Evolutionary conservation across 2,888 invertebrate genomes (phyloP).

Genomic region (Chorisops tibialis): DNA sequence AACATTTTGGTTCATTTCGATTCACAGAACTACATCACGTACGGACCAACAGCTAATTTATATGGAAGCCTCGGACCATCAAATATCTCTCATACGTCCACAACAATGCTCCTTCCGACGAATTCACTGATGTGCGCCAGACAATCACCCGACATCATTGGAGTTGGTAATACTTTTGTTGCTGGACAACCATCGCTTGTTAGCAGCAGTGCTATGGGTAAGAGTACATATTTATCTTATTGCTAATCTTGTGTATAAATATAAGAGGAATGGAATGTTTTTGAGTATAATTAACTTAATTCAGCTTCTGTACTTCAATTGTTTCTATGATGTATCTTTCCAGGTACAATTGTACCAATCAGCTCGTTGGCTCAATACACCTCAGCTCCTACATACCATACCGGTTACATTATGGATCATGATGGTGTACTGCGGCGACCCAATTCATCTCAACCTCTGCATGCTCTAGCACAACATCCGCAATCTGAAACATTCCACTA

Average conservation of each 20-base stretch:
- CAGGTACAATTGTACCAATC: constrained; percentile 43
- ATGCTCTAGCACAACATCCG: constrained; percentile 38
- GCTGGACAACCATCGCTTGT: constrained; percentile 37
- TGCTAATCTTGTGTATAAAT: no score
- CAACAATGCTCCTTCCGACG: constrained; percentile 41
- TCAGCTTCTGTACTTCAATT: neutral
- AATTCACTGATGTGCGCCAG: constrained; percentile 40
- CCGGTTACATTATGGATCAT: constrained; percentile 47
- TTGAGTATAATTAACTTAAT: neutral
- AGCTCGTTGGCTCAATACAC: constrained; percentile 48
- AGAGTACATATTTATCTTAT: no score
- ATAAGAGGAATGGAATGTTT: no score
- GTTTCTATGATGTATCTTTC: neutral
- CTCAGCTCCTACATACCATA: constrained; percentile 45
- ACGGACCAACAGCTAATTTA: constrained; percentile 46
- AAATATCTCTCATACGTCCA: constrained; percentile 42
- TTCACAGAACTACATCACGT: constrained; percentile 47
- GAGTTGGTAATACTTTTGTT: constrained; percentile 43
- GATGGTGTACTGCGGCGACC: constrained; percentile 46
- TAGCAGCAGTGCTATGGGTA: constrained; percentile 37
- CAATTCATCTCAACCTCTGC: constrained; percentile 33
- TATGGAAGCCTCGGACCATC: constrained; percentile 46
- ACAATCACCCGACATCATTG: constrained; percentile 50
- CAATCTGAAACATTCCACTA: constrained; percentile 39
- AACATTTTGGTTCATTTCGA: neutral